Evolutionary conservation across 2,888 invertebrate genomes (phyloP).

Genomic region (Onchidella celtica): DNA sequence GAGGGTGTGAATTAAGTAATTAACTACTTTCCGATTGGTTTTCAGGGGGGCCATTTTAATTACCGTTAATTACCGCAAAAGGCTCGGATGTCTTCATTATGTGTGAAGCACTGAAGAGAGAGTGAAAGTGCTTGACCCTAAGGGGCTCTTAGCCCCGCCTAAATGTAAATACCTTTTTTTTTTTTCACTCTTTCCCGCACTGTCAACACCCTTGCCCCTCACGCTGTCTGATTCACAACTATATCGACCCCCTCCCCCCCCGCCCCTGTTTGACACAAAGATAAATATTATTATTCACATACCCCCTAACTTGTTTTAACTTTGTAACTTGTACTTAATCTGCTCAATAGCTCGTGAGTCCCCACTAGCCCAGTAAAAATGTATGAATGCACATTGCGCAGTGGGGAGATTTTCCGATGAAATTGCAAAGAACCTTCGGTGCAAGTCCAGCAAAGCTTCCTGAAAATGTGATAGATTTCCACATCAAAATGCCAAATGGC

Average conservation of each 20-base stretch:
- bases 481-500: too few relatives aligned
- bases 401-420: too few relatives aligned
- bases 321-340: too few relatives aligned
- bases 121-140: conserved; percentile 3
- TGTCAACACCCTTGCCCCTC: background rate
- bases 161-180: background rate
- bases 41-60: background rate
- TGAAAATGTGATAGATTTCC: too few relatives aligned
- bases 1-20: conserved; percentile 25
- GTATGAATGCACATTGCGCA: too few relatives aligned
- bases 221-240: background rate
- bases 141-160: background rate
- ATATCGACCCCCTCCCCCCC: background rate
- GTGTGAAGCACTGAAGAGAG: conserved; percentile 6
- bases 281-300: too few relatives aligned
- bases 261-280: too few relatives aligned
- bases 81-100: conserved; percentile 24
- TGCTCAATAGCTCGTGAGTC: too few relatives aligned
- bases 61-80: conserved; percentile 15
- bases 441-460: too few relatives aligned
- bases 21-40: background rate
- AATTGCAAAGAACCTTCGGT: too few relatives aligned
- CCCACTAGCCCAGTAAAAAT: too few relatives aligned
- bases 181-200: background rate
- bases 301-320: too few relatives aligned